phyloP scores from a whole-genome alignment of 1,140 invertebrate genomes.

The Drosophila nigromelanica region DNA sequence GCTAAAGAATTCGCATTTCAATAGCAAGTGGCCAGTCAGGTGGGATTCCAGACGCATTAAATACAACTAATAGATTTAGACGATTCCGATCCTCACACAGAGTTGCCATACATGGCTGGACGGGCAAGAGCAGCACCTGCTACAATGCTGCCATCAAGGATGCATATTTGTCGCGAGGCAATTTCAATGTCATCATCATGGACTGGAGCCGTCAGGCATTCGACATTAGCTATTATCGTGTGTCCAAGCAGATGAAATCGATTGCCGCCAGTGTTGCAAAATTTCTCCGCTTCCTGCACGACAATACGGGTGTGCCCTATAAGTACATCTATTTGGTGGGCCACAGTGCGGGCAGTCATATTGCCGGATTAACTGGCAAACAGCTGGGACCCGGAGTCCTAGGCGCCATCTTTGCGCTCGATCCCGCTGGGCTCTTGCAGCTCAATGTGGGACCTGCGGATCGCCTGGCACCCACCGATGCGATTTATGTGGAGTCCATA shows the following conservation, averaged over 20 bases:
- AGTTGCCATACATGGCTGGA: constrained; percentile 74
- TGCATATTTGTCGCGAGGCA: constrained; percentile 73
- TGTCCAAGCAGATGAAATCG: constrained; percentile 59
- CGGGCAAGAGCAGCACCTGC: constrained; percentile 59
- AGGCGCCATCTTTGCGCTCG: constrained; percentile 84
- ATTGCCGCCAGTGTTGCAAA: constrained; percentile 69
- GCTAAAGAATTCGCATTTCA: constrained; percentile 75
- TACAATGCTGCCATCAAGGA: constrained; percentile 80
- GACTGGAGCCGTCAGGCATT: constrained; percentile 85
- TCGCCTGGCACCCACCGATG: constrained; percentile 87
- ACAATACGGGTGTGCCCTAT: constrained; percentile 74
- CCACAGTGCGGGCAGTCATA: constrained; percentile 85
- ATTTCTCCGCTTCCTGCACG: constrained; percentile 80
- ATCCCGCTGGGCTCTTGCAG: constrained; percentile 85
- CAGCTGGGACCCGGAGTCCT: constrained; percentile 62
- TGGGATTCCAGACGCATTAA: constrained; percentile 6
- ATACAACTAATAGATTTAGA: neutral
- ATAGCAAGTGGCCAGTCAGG: constrained; percentile 78
- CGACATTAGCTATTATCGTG: constrained; percentile 71
- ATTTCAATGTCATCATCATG: constrained; percentile 86
- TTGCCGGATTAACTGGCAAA: constrained; percentile 84
- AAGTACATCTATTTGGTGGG: constrained; percentile 84
- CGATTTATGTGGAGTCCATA: constrained; percentile 89
- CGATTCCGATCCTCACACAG: constrained; percentile 36
- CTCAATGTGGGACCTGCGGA: constrained; percentile 54